Base-by-base conservation (phyloP, 2,113 vertebrate species). In the Vulpes vulpes region DNA sequence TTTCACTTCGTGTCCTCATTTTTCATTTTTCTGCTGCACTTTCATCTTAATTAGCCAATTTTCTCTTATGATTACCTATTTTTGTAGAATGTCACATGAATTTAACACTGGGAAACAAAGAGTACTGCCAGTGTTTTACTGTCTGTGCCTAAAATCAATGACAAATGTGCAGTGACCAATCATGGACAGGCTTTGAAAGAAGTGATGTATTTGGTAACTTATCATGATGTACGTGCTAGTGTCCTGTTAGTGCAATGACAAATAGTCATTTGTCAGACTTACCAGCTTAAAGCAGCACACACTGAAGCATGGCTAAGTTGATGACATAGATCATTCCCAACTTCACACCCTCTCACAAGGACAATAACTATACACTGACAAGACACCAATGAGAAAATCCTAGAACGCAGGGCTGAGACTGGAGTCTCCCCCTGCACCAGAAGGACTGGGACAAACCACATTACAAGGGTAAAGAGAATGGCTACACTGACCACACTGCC, bases 341-440 rank as follows among this genome's bases (percentile, higher is more conserved):
- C 30, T 67, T 20, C 27, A 59, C 22, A 64, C 27, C 8, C 11
- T 30, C 69, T 67, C 49, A 76, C 59, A 83, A 91, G 27, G 51
- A 84, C 19, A 76, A 67, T 14, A 57, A 51, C 49, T 49, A 65
- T 55, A n/a, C 49, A 22, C n/a, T 30, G 35, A 84, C 27, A 76
- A 90, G 87, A 95, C 51, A 59, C n/a, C 43, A 73, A 35, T 79
- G 60, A 73, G 79, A 89, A 62, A 94, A 64, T 14, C 57, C 55
- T 64, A 73, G 78, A 73, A 53, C 8, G 16, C 8, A 14, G 35
- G 35, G 20, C 20, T 65, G 15, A 90, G 59, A 27, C 19, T 27
- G 27, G 49, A 94, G 76, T 32, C 82, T 1, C 65, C 3, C 2
- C 3, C 30, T 73, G 65, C n/a, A 62, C 64, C 55, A 35, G 38